phyloP scores from a whole-genome alignment of 2,888 invertebrate species.

The Pediacus dermestoides region DNA sequence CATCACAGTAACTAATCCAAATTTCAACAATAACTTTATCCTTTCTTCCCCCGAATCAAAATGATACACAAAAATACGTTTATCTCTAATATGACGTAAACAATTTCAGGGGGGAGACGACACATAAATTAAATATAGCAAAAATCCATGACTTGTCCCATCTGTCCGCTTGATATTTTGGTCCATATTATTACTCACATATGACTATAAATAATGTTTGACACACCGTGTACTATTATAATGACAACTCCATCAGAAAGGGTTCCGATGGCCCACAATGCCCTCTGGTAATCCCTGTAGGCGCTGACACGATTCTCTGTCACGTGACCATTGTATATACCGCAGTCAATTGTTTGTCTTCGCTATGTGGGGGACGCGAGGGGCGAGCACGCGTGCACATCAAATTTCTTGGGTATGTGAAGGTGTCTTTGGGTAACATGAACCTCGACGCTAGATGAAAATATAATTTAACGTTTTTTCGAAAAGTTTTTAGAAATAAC shows the following conservation, averaged over 20 bases:
- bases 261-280: constrained; percentile 38
- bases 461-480: no score
- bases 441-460: no score
- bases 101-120: no score
- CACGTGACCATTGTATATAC: constrained; percentile 42
- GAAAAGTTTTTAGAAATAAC: no score
- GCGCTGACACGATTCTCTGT: constrained; percentile 36
- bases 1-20: no score
- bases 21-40: no score
- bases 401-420: no score
- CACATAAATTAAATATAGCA: no score
- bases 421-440: no score
- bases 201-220: constrained; percentile 35
- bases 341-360: constrained; percentile 29
- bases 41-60: constrained; percentile 19
- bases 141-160: constrained; percentile 39
- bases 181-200: constrained; percentile 13
- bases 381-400: constrained; percentile 12
- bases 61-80: constrained; percentile 29
- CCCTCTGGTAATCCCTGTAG: constrained; percentile 39
- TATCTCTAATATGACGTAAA: constrained; percentile 36
- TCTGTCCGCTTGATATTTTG: constrained; percentile 28
- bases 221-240: constrained; percentile 27
- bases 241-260: constrained; percentile 44
- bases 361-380: no score